Conservation (phyloP, 1,140 invertebrate species). For the Nixonia krombeini region DNA sequence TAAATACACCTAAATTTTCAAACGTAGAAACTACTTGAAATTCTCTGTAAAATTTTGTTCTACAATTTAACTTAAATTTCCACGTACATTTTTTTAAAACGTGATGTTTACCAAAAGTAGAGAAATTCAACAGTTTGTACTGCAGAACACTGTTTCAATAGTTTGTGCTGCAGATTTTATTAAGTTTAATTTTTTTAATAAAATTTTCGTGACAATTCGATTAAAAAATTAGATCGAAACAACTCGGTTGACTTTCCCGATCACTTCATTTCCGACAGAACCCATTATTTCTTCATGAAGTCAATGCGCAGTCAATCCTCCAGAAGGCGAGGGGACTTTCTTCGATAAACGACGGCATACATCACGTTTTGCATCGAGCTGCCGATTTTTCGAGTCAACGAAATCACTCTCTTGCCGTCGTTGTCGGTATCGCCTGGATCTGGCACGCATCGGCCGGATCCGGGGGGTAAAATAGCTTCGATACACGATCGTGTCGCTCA, state of each 20-base stretch:
- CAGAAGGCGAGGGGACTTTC: neutral
- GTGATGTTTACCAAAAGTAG: too few relatives aligned
- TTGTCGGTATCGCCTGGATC: constrained; percentile 17
- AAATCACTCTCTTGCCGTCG: constrained; percentile 23
- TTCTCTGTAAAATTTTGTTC: constrained; percentile 1
- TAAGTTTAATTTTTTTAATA: too few relatives aligned
- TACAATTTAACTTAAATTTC: too few relatives aligned
- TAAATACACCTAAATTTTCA: neutral
- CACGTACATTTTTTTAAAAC: neutral
- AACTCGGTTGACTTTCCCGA: neutral
- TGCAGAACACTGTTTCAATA: too few relatives aligned
- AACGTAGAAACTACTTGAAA: too few relatives aligned
- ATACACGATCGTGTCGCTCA: constrained; percentile 32
- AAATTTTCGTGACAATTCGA: neutral
- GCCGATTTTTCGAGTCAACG: constrained; percentile 1
- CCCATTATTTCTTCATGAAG: too few relatives aligned
- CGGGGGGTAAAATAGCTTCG: constrained; percentile 24
- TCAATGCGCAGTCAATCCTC: too few relatives aligned
- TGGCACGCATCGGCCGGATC: constrained; percentile 25
- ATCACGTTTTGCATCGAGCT: neutral
- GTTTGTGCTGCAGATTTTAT: too few relatives aligned
- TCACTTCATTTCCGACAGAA: too few relatives aligned
- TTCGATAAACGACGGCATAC: neutral
- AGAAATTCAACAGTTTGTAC: too few relatives aligned
- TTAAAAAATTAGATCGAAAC: neutral